These are phyloP conservation scores for Drosophila recens DNA, from an alignment of 2,888 invertebrate species.

Conservation along the genomic window DNA sequence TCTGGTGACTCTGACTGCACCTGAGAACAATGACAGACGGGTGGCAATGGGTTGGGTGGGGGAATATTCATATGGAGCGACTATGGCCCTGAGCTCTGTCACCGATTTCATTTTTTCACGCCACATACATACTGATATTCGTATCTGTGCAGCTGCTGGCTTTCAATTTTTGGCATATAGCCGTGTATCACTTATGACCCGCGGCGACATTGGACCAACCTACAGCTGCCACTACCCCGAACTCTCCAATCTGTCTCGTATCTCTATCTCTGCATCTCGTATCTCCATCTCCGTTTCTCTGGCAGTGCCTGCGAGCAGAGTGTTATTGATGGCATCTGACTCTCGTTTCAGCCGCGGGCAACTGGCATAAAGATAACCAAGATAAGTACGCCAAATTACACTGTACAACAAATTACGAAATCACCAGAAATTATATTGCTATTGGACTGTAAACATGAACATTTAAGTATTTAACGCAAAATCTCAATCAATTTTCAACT, in stretches of 20 bases:
- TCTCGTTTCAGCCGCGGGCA: conserved; percentile 29
- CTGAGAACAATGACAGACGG: conserved; percentile 78
- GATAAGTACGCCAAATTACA: conserved; percentile 46
- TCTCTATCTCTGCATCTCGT: conserved; percentile 11
- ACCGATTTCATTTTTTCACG: conserved; percentile 47
- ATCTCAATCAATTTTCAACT: not conserved
- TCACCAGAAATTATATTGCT: not conserved
- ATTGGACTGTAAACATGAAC: not conserved
- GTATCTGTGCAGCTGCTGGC: conserved; percentile 58
- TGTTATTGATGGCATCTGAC: conserved; percentile 62
- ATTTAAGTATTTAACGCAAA: not conserved
- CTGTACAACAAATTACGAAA: conserved; percentile 28
- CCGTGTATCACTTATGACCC: conserved; percentile 70
- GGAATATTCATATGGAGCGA: conserved; percentile 17
- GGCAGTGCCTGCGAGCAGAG: conserved; percentile 50
- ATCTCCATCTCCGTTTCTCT: conserved; percentile 21
- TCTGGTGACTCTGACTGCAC: conserved; percentile 48
- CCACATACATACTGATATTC: conserved; percentile 11
- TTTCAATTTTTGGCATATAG: conserved; percentile 77
- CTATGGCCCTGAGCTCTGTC: conserved; percentile 18
- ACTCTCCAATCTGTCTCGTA: not conserved
- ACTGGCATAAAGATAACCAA: conserved; percentile 43
- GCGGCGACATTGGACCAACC: conserved; percentile 35
- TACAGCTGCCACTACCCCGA: conserved; percentile 10
- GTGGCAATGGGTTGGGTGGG: conserved; percentile 28